phyloP scores from a whole-genome alignment of 1,140 invertebrate species.

The Zophobas atratus region DNA sequence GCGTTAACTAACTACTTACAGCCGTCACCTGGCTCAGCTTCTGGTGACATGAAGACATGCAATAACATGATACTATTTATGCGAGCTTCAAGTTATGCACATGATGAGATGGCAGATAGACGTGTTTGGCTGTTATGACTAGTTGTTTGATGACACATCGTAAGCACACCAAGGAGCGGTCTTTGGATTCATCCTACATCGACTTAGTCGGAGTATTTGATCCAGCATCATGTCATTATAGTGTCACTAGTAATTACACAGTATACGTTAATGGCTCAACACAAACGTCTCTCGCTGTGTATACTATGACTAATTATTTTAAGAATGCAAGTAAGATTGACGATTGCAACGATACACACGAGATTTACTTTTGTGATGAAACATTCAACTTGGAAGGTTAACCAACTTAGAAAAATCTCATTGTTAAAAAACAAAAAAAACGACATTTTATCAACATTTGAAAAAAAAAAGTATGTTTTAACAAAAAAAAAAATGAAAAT shows the following conservation, averaged over 20 bases:
- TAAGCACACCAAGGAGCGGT: conserved; percentile 16
- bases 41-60: conserved; percentile 8
- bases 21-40: not conserved
- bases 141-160: conserved; percentile 23
- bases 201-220: conserved; percentile 6
- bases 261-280: too few relatives aligned
- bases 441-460: too few relatives aligned
- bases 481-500: too few relatives aligned
- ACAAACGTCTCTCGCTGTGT: too few relatives aligned
- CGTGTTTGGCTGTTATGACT: conserved; percentile 18
- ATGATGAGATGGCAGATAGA: conserved; percentile 15
- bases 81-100: conserved; percentile 1
- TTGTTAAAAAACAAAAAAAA: too few relatives aligned
- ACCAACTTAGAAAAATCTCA: too few relatives aligned
- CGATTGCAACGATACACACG: too few relatives aligned
- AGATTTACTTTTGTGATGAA: too few relatives aligned
- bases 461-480: too few relatives aligned
- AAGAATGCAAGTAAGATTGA: too few relatives aligned
- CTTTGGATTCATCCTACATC: conserved; percentile 5
- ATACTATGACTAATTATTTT: too few relatives aligned
- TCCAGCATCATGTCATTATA: not conserved
- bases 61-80: conserved; percentile 12
- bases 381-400: too few relatives aligned
- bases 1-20: conserved; percentile 10
- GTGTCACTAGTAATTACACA: not conserved